Base-by-base conservation (phyloP, 2,888 invertebrate genomes). In the Agrotis clavis region DNA sequence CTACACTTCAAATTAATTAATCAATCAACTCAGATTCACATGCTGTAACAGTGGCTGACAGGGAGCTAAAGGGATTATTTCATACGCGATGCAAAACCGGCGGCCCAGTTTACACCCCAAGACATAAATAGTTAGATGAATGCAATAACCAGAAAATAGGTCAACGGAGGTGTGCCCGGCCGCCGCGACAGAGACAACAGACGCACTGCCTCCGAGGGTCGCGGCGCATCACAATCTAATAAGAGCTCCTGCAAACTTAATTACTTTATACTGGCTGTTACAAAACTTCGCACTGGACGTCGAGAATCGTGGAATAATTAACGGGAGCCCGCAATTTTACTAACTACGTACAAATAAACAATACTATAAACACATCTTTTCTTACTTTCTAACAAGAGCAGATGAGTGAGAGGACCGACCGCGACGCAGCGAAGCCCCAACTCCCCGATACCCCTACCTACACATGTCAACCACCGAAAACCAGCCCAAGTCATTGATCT, bases 111-210 rank as follows among this genome's bases (percentile, higher is more conserved):
- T 91, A 90, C 92, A 93, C 91, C 94, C 94, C 87, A 89, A 91
- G 91, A 94, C 93, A 93, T 94, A 94, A 94, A 95, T 95, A 95
- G 93, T 92, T 93, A 94, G 92, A 91, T 91, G 92, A 90, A 96
- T 95, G 95, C 95, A 96, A 91, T 95, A 96, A 91, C 92, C 94
- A 94, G 96, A 95, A 96, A 94, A 96, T 96, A 96, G 96, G 96
- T 96, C 96, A 96, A 91, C 92, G 92, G 95, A 95, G 96, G 96
- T 95, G 95, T 94, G 96, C 94, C 95, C 94, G 92, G 92, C 89
- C 93, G 88, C 91, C 91, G 90, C 90, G 92, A 93, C 88, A 91
- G 93, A 93, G 92, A 94, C 92, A 89, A 89, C 90, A 89, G 84
- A 89, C 92, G 90, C 89, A 93, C 93, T 92, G 90, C 87, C 93